Evolutionary conservation across 1,140 invertebrate genomes (phyloP), one percentile per base, ranked within the genome.

Genomic region (Bursaphelenchus mucronatus): DNA sequence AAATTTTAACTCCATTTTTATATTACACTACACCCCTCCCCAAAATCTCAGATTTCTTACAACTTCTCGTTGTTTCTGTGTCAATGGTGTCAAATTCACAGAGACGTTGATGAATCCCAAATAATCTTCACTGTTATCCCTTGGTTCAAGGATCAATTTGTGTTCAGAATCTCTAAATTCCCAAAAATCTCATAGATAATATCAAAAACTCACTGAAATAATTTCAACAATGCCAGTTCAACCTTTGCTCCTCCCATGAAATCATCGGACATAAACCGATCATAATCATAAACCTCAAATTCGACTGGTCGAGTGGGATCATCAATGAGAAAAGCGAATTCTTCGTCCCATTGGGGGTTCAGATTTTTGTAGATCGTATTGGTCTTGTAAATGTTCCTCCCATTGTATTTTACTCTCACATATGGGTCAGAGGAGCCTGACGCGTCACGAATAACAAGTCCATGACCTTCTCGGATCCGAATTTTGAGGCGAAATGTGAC

Each of bases 221-320:
- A 83, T 70, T 94, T 90, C 59, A 97, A 81, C 65, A 87, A 86
- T 7, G 88, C 89, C 40, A 96, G 85, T 81, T 95, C 90, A 64
- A 98, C 82, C 53, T 86, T 86, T 3, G 90, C 89, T 55, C 88
- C 87, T 11, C 95, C 95, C 91, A 98, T 96, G 79, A 94, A 95
- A 84, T 98, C 95, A 83, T 98, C 95, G 84, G 91, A 80, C 53
- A 94, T 86, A 40, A 92, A 94, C 88, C 93, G 94, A 81, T 98
- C 95, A 82, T 95, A 95, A 85, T 98, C 94, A 82, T 91, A 97
- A 4, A 74, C 72, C 43, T 74, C 69, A 17, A 76, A 15, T 6
- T 66, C 30, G 15, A 74, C 19, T 15, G 45, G 43, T 15, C 30
- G 50, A 7, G 73, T 76, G 1, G 73, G 70, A 55, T 79, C 76